A percentile compares a stretch with the other conserved stretches of the same genome.
Evolutionary conservation across 2,888 invertebrate genomes (phyloP).

Genomic region (Furcula furcula): DNA sequence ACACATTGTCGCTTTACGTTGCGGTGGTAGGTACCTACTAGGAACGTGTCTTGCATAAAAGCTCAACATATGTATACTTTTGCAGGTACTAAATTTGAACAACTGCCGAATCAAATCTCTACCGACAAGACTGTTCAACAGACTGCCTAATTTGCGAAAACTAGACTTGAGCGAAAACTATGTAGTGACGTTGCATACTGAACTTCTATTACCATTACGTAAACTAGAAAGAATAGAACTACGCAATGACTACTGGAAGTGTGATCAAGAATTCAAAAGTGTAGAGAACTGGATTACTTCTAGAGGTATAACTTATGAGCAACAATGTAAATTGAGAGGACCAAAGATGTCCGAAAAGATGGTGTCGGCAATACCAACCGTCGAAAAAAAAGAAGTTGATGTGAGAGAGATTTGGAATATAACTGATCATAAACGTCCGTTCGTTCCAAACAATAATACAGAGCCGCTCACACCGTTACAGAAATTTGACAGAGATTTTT

Average conservation of each 20-base stretch:
- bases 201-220: constrained; percentile 68
- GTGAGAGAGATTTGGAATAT: constrained; percentile 67
- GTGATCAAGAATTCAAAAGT: constrained; percentile 68
- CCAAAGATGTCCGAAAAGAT: constrained; percentile 81
- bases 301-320: constrained; percentile 65
- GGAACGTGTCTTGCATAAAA: constrained; percentile 4
- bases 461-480: constrained; percentile 55
- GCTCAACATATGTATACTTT: constrained; percentile 9
- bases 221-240: constrained; percentile 77
- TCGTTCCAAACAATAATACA: constrained; percentile 25
- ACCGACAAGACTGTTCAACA: constrained; percentile 71
- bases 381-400: constrained; percentile 59
- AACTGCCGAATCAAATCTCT: constrained; percentile 81
- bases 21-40: too few relatives aligned
- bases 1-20: too few relatives aligned
- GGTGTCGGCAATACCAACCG: constrained; percentile 64
- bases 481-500: constrained; percentile 67
- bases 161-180: constrained; percentile 84
- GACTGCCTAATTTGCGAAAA: constrained; percentile 78
- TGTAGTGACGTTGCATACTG: constrained; percentile 73
- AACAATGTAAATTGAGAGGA: constrained; percentile 61
- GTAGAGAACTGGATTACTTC: constrained; percentile 65
- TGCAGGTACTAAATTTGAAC: constrained; percentile 81
- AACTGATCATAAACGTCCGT: constrained; percentile 38
- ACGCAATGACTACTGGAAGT: constrained; percentile 80